Conservation (phyloP, 2,113 vertebrate species). For the Cygnus atratus region DNA sequence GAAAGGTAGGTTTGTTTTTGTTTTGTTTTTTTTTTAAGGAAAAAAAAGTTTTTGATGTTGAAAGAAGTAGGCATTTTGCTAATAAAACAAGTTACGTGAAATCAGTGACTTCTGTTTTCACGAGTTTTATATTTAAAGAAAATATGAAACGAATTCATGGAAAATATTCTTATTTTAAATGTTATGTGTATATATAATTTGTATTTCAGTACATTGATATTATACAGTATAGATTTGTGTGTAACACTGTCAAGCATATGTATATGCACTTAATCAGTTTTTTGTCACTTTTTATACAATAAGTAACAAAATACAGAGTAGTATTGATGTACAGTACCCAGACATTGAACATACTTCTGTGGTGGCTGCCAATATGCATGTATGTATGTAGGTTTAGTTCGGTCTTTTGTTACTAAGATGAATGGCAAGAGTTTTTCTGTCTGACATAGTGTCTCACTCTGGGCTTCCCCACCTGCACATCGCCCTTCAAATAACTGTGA, state of each 20-base stretch:
- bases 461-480: background rate
- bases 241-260: background rate
- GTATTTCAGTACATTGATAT: background rate
- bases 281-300: background rate
- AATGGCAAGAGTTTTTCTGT: background rate
- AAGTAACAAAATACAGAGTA: background rate
- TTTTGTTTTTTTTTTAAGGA: background rate
- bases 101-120: background rate
- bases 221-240: background rate
- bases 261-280: background rate
- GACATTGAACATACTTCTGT: background rate
- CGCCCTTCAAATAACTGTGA: background rate
- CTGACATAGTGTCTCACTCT: fast-evolving
- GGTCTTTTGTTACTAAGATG: background rate
- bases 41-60: background rate
- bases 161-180: background rate
- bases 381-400: background rate
- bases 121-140: background rate
- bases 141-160: background rate
- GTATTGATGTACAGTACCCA: background rate
- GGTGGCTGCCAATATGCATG: background rate
- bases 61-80: background rate
- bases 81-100: background rate
- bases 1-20: background rate
- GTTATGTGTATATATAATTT: background rate